Percentiles rank a stretch among this genome's conserved stretches.
Evolutionary conservation across 2,113 vertebrate species (phyloP).

Genomic region (Eupsittula cactorum): DNA sequence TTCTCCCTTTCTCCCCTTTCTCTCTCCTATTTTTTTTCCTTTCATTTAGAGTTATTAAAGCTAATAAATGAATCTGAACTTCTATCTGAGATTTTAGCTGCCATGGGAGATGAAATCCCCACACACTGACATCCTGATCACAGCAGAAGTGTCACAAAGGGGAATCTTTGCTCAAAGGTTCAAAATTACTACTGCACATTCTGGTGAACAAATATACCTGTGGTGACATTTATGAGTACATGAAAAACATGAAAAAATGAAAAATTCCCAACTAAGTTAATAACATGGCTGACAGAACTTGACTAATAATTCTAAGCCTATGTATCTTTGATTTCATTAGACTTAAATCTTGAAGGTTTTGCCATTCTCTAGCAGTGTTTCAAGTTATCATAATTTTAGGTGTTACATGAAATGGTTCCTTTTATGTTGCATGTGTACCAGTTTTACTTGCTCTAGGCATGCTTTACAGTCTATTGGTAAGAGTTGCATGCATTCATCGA

Average conservation of each 20-base stretch:
- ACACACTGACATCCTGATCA: neutral
- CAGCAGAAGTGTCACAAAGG: neutral
- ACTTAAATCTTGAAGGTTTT: conserved; percentile 48
- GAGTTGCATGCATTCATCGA: neutral
- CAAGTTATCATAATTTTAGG: conserved; percentile 5
- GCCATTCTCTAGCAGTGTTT: neutral
- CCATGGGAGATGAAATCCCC: conserved; percentile 10
- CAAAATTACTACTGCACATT: conserved; percentile 20
- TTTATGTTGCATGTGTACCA: neutral
- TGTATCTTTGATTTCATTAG: conserved; percentile 42
- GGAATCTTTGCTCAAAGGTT: conserved; percentile 10
- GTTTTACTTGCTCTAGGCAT: neutral
- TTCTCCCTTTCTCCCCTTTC: neutral
- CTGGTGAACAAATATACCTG: conserved; percentile 33
- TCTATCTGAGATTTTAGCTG: conserved; percentile 1
- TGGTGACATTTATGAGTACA: conserved; percentile 41
- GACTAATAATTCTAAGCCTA: neutral
- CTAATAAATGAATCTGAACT: neutral
- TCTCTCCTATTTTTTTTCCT: neutral
- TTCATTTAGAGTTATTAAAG: conserved; percentile 15
- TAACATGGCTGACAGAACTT: neutral
- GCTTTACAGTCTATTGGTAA: neutral
- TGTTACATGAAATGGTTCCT: conserved; percentile 17
- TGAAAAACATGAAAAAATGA: neutral
- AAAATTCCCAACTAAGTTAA: conserved; percentile 35